phyloP scores from a whole-genome alignment of 2,113 vertebrate species.

The Danio rerio region GRCz12tu NC_133181.1:36735501-36736000 shows the following conservation, averaged over 20 bases:
- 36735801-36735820: conserved; percentile 48
- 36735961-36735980: background rate
- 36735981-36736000: background rate
- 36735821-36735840: conserved; percentile 51
- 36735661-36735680: background rate
- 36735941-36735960: conserved; percentile 3
- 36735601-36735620: background rate
- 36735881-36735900: background rate
- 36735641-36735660: background rate
- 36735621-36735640: background rate
- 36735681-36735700: background rate
- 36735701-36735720: conserved; percentile 45
- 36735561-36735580: background rate
- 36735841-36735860: conserved; percentile 17
- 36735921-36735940: conserved; percentile 7
- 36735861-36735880: background rate
- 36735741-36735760: conserved; percentile 47
- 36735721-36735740: conserved; percentile 46
- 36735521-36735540: conserved; percentile 54
- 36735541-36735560: background rate
- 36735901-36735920: conserved; percentile 13
- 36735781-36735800: conserved; percentile 1
- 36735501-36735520: conserved; percentile 74
- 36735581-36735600: background rate
- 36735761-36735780: conserved; percentile 48